Percentiles rank a stretch among this genome's conserved stretches.
Evolutionary conservation across 1,140 invertebrate species (phyloP).

Genomic region (Diorhabda carinulata): DNA sequence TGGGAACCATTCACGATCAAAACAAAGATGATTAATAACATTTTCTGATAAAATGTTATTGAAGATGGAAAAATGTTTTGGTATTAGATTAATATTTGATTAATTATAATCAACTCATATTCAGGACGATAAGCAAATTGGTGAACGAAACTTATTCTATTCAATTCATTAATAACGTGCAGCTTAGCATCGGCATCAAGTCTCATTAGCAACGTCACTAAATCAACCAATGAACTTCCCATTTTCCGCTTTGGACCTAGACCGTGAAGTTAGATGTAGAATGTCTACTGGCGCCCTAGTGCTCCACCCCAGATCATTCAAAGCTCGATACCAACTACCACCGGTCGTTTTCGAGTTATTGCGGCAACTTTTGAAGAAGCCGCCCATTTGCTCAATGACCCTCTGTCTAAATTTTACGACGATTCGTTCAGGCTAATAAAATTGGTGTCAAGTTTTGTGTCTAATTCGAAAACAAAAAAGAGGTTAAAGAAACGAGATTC

Average conservation of each 20-base stretch:
- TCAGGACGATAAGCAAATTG: too few relatives aligned
- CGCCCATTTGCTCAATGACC: conserved; percentile 15
- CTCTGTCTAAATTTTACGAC: background rate
- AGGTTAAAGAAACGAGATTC: too few relatives aligned
- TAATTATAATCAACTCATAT: too few relatives aligned
- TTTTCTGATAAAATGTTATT: too few relatives aligned
- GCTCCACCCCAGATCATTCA: conserved; percentile 26
- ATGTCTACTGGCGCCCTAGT: conserved; percentile 22
- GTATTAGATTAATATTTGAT: too few relatives aligned
- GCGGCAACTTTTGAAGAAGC: conserved; percentile 11
- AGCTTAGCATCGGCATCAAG: too few relatives aligned
- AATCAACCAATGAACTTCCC: background rate
- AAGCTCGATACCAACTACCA: background rate
- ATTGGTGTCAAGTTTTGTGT: conserved; percentile 1
- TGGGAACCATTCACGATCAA: too few relatives aligned
- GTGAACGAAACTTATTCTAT: too few relatives aligned
- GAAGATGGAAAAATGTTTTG: too few relatives aligned
- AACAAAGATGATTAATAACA: too few relatives aligned
- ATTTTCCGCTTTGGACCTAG: background rate
- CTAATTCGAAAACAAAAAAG: background rate
- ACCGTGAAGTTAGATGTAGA: conserved; percentile 7
- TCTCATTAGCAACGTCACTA: background rate
- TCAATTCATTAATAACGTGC: too few relatives aligned
- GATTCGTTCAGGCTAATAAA: conserved; percentile 10
- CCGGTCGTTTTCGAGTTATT: background rate